Evolutionary conservation across 2,797 vertebrate species (phyloP).

Genomic region (Xerus rutilus): DNA sequence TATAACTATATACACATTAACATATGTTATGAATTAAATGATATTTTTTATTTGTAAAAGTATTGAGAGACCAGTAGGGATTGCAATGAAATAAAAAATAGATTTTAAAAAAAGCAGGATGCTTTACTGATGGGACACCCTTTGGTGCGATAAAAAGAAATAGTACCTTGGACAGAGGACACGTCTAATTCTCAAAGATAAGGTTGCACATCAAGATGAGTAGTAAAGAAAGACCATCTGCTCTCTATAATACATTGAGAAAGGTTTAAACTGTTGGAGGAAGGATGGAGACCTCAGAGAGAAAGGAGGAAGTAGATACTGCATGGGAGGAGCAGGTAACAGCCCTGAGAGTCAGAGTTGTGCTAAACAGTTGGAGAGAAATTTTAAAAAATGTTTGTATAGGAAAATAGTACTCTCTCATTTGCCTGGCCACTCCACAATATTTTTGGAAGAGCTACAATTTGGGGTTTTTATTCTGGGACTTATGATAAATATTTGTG

Average conservation of each 20-base stretch:
- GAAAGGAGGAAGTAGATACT: too few species aligned
- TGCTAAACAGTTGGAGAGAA: not conserved
- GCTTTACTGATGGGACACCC: not conserved
- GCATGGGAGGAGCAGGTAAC: not conserved
- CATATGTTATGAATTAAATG: not conserved
- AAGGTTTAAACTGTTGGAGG: not conserved
- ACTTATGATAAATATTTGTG: not conserved
- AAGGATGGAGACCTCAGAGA: not conserved
- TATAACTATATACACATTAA: not conserved
- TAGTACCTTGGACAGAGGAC: not conserved
- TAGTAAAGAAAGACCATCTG: not conserved
- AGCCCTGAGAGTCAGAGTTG: not conserved
- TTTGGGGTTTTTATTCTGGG: not conserved
- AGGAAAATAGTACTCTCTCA: not conserved
- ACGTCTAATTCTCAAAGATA: too few species aligned
- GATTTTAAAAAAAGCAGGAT: not conserved
- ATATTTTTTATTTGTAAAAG: not conserved
- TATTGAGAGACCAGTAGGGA: not conserved
- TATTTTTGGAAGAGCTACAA: not conserved
- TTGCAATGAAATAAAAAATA: not conserved
- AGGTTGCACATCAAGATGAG: not conserved
- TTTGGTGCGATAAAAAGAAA: not conserved
- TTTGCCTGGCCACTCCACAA: not conserved
- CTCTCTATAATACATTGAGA: not conserved
- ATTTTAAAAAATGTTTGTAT: not conserved